Conservation (phyloP, 2,888 invertebrate genomes). For the Drosophila rellima region DNA sequence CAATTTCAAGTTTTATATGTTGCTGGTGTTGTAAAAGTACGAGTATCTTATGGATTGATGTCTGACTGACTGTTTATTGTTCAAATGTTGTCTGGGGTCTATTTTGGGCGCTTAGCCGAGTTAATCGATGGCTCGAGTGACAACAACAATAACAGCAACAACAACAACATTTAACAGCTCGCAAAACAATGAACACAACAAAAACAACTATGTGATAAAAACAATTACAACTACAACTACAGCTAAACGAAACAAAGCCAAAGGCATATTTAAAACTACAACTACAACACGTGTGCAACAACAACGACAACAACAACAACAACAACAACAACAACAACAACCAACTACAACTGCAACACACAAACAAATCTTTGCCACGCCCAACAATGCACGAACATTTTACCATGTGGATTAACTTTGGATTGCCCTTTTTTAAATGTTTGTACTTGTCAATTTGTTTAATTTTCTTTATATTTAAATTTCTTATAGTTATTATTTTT, state of each 20-base stretch:
- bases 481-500: background rate
- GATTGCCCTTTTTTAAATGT: conserved; percentile 69
- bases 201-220: conserved; percentile 25
- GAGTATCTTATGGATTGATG: conserved; percentile 37
- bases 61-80: conserved; percentile 37
- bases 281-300: conserved; percentile 33
- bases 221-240: conserved; percentile 20
- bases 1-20: conserved; percentile 15
- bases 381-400: conserved; percentile 70
- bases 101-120: conserved; percentile 19
- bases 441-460: conserved; percentile 49
- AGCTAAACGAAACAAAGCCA: conserved; percentile 27
- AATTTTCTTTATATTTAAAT: conserved; percentile 4
- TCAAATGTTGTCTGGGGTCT: conserved; percentile 25
- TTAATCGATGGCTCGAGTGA: conserved; percentile 19
- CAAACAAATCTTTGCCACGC: conserved; percentile 39
- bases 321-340: conserved; percentile 31
- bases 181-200: conserved; percentile 26
- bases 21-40: conserved; percentile 21
- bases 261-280: conserved; percentile 17
- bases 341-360: conserved; percentile 26
- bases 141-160: conserved; percentile 11
- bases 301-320: conserved; percentile 28
- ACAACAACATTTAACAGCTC: conserved; percentile 33
- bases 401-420: conserved; percentile 72